Percentiles rank a stretch among this genome's conserved stretches.
phyloP scores from a whole-genome alignment of 2,797 vertebrate species.

The Furcifer pardalis region DNA sequence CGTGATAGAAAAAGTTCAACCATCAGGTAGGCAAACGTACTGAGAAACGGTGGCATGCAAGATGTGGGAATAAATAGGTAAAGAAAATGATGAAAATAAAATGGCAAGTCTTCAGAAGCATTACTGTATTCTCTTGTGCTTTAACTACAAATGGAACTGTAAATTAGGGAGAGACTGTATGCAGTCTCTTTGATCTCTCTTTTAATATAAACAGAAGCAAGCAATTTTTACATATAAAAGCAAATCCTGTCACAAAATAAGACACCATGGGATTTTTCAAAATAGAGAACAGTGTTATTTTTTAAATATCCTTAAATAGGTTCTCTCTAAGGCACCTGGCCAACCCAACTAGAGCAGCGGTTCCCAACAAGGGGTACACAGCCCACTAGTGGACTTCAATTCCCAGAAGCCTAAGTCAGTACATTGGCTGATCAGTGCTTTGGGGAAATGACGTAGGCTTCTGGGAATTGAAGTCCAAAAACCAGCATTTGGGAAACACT shows the following conservation, averaged over 20 bases:
- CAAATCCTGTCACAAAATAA: constrained; percentile 33
- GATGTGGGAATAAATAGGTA: constrained; percentile 10
- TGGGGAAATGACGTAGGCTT: no score
- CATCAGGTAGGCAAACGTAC: constrained; percentile 24
- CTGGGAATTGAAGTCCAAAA: no score
- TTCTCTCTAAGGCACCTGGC: constrained; percentile 14
- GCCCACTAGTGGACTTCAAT: no score
- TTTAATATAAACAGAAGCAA: constrained; percentile 5
- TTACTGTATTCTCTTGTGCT: constrained; percentile 11
- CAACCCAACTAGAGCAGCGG: neutral
- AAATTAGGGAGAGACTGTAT: constrained; percentile 6
- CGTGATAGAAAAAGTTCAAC: constrained; percentile 25
- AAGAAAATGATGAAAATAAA: constrained; percentile 22
- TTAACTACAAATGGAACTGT: constrained; percentile 3
- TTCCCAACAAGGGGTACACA: no score
- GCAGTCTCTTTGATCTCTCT: constrained; percentile 19
- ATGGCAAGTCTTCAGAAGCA: neutral
- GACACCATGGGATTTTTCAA: constrained; percentile 17
- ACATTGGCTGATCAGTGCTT: no score
- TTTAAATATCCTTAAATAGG: constrained; percentile 31
- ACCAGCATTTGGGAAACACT: no score
- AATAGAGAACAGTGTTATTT: constrained; percentile 18
- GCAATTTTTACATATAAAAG: constrained; percentile 14
- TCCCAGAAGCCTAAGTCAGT: no score
- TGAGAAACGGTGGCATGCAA: constrained; percentile 5